Conservation (phyloP, 1,140 invertebrate genomes). For the Drosophila arawakana region DNA sequence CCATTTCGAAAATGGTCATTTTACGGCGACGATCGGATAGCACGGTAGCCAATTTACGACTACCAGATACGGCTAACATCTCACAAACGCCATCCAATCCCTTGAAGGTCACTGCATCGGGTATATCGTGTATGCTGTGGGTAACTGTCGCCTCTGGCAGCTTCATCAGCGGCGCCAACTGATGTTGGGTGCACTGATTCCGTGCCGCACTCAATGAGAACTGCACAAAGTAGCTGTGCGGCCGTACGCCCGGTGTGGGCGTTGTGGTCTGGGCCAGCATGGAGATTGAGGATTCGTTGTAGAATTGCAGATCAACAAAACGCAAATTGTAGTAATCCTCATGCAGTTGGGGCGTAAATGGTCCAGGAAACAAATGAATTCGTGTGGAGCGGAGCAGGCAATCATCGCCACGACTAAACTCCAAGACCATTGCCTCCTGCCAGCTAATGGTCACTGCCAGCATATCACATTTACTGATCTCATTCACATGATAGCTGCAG, state of each 20-base stretch:
- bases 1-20: constrained; percentile 95
- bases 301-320: constrained; percentile 88
- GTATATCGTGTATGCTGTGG: constrained; percentile 85
- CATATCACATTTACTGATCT: constrained; percentile 60
- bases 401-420: constrained; percentile 58
- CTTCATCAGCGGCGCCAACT: constrained; percentile 83
- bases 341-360: constrained; percentile 65
- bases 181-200: constrained; percentile 83
- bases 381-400: constrained; percentile 59
- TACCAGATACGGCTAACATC: constrained; percentile 93
- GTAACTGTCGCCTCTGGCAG: constrained; percentile 85
- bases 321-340: constrained; percentile 77
- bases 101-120: constrained; percentile 85
- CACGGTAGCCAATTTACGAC: constrained; percentile 94
- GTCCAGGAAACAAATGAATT: constrained; percentile 74
- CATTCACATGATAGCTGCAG: constrained; percentile 70
- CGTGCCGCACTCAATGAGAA: constrained; percentile 86
- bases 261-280: constrained; percentile 88
- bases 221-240: constrained; percentile 88
- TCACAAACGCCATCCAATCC: constrained; percentile 90
- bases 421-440: constrained; percentile 71
- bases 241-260: constrained; percentile 84
- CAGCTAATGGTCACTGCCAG: constrained; percentile 63
- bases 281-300: constrained; percentile 91
- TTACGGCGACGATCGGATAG: constrained; percentile 91